Base-by-base conservation (phyloP, 2,888 invertebrate species). In the Pandemis cinnamomeana region DNA sequence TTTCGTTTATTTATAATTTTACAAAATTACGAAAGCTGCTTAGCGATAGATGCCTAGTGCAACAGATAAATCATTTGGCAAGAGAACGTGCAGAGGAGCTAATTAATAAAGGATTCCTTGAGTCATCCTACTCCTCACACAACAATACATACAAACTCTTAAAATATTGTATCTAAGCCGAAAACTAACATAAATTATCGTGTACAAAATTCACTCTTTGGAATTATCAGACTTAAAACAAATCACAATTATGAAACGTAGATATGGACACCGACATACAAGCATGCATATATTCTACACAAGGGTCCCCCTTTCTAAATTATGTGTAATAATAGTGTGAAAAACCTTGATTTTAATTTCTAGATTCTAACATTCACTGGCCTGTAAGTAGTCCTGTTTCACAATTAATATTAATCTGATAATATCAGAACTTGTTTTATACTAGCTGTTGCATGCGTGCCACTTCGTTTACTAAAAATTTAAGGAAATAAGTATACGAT, bases 201-300 rank as follows among this genome's bases (percentile, higher is more conserved):
- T 71, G 67, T 67, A 72, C 62, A 78, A 71, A 76, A 73, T 70
- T 75, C 75, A 78, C 69, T 72, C 79, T 76, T 76, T 76, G 76
- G 76, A 76, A 71, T 70, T 78, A 74, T 90, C 91, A 91, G 91
- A 90, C 91, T 90, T 88, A 74, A 80, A 81, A 76, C 81, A 84
- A 86, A 88, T 83, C 81, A 84, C 82, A 81, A 78, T 77, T 76
- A 71, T 80, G 80, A 78, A 76, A 71, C 42, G 58, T 69, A 81
- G 76, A 81, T 80, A 81, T 80, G 79, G 79, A 79, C 78, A 79
- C 67, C 66, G 67, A 76, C 75, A 76, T 73, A 79, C 66, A 76
- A 51, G 15, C 64, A 71, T 71, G 44, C 61, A 62, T 60, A 48
- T 61, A 62, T 41, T 41, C 11, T 53, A 44, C 15, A 20, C 61